Evolutionary conservation across 2,797 vertebrate species (phyloP).

Genomic region (Pygocentrus nattereri): DNA sequence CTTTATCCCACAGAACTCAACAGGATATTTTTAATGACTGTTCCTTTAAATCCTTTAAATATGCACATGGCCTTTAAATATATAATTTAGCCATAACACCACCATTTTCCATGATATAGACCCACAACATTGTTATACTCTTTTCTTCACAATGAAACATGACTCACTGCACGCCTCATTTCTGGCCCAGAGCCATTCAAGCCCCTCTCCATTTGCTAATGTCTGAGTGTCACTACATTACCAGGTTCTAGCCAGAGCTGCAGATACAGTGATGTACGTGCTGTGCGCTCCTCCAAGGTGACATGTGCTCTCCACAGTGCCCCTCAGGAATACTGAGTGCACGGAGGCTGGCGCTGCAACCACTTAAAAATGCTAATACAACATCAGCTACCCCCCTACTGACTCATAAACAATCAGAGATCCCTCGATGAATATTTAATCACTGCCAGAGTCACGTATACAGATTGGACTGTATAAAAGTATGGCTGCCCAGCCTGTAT

Average conservation of each 20-base stretch:
- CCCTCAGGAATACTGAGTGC: not conserved
- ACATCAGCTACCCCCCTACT: not conserved
- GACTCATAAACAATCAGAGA: conserved; percentile 5
- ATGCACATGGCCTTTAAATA: too few relatives aligned
- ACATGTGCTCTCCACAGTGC: not conserved
- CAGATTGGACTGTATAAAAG: not conserved
- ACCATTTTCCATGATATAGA: too few relatives aligned
- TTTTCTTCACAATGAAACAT: not conserved
- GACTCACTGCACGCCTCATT: not conserved
- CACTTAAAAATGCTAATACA: conserved; percentile 38
- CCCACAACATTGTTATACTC: not conserved
- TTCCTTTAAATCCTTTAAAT: too few relatives aligned
- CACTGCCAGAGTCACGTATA: not conserved
- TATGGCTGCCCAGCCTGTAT: not conserved
- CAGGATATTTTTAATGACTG: too few relatives aligned
- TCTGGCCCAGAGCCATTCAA: not conserved
- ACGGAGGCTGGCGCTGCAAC: not conserved
- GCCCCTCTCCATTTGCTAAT: not conserved
- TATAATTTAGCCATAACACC: too few relatives aligned
- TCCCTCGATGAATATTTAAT: conserved; percentile 39
- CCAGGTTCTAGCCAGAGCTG: conserved; percentile 2
- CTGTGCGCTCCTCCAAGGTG: conserved; percentile 21
- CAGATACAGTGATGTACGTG: not conserved
- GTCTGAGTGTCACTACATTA: not conserved
- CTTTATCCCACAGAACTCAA: too few relatives aligned